Percentiles rank a stretch among this genome's conserved stretches.
Evolutionary conservation across 1,140 invertebrate species (phyloP).

Genomic region (Phthorimaea operculella): DNA sequence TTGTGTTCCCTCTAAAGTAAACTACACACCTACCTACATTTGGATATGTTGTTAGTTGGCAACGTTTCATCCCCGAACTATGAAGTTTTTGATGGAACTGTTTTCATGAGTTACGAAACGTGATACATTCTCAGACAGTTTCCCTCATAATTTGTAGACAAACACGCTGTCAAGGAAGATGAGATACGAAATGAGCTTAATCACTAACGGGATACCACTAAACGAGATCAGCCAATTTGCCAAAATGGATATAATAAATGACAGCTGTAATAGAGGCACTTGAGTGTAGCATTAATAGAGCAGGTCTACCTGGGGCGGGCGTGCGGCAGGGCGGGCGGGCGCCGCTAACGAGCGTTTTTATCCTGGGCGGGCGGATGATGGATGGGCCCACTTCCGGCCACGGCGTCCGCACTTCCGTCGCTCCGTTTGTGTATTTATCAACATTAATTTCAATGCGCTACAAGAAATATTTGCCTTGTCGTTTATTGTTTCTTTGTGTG

Average conservation of each 20-base stretch:
- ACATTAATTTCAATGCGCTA: slow-evolving; percentile 59
- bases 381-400: slow-evolving; percentile 54
- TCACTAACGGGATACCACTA: slow-evolving; percentile 8
- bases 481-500: slow-evolving; percentile 4
- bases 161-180: background rate
- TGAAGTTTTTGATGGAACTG: too few relatives aligned
- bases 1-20: background rate
- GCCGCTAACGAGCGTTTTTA: slow-evolving; percentile 63
- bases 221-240: slow-evolving; percentile 57
- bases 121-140: too few relatives aligned
- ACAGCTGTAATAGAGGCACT: slow-evolving; percentile 61
- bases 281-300: slow-evolving; percentile 65
- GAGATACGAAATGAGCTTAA: background rate
- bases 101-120: too few relatives aligned
- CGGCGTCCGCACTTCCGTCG: slow-evolving; percentile 41
- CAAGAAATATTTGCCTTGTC: slow-evolving; percentile 27
- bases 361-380: slow-evolving; percentile 60
- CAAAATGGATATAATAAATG: slow-evolving; percentile 66
- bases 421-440: slow-evolving; percentile 55
- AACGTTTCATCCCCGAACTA: too few relatives aligned
- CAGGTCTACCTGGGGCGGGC: slow-evolving; percentile 36
- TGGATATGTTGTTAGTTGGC: too few relatives aligned
- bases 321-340: slow-evolving; percentile 17
- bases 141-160: too few relatives aligned
- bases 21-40: background rate